Percentiles rank a stretch among this genome's conserved stretches.
Evolutionary conservation across 2,888 invertebrate genomes (phyloP).

Genomic region (Theretra japonica): DNA sequence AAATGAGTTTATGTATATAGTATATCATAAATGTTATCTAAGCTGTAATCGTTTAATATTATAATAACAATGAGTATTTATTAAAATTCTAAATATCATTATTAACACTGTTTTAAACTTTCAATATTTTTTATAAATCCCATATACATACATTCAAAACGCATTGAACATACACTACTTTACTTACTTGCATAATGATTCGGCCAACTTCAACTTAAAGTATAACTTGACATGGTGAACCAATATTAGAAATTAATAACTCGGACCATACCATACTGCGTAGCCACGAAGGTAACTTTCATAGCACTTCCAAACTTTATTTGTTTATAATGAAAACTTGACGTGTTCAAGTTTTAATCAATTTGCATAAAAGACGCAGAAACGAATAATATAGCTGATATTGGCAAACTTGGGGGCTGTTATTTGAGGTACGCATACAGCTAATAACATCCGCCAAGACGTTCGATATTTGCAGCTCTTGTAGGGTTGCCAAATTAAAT

Average conservation of each 20-base stretch:
- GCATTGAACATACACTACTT: not conserved
- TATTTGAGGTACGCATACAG: constrained; percentile 60
- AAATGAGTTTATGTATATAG: too few relatives aligned
- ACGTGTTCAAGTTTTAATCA: constrained; percentile 53
- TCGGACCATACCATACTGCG: not conserved
- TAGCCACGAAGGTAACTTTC: constrained; percentile 1
- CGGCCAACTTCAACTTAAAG: not conserved
- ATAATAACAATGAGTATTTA: too few relatives aligned
- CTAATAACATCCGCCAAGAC: constrained; percentile 65
- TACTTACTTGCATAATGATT: not conserved
- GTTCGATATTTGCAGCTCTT: constrained; percentile 57
- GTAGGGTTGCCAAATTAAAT: constrained; percentile 51
- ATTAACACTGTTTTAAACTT: too few relatives aligned
- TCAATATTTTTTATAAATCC: too few relatives aligned
- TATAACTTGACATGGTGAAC: not conserved
- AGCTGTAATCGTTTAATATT: too few relatives aligned
- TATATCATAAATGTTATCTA: too few relatives aligned
- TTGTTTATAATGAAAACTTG: constrained; percentile 55
- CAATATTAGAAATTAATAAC: not conserved
- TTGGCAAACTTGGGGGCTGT: constrained; percentile 71
- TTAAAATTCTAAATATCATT: too few relatives aligned
- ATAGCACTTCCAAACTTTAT: constrained; percentile 47
- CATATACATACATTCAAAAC: not conserved
- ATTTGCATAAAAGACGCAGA: constrained; percentile 62
- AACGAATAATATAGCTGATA: constrained; percentile 70